Evolutionary conservation across 2,888 invertebrate genomes (phyloP), one percentile per base, ranked within the genome.

Genomic region (Falcaria lacertinaria): DNA sequence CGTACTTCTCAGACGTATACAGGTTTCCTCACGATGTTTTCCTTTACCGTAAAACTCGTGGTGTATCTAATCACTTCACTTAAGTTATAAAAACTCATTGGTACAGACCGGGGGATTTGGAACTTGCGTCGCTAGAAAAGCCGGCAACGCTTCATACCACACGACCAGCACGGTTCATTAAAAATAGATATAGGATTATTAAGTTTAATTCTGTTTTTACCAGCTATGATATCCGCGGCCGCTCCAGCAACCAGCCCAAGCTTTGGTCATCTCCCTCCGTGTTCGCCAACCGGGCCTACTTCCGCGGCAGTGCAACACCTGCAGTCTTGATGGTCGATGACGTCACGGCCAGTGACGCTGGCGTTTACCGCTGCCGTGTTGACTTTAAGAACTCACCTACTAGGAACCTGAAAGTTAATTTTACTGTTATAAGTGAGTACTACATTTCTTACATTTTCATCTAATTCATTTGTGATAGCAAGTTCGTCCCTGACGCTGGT

Each of bases 381-480:
- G 97, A 97, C 89, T 97, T 97, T 89, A 95, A 94, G 75, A 94
- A 95, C 74, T 95, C 96, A 14, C 96, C 96, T 2, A 97, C 97
- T 17, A 92, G 96, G 60, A 96, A 97, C 82, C 92, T 95, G 65
- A 94, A 94, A 91, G 96, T 97, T 83, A 96, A 96, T 88, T 92
- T 97, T 72, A 96, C 95, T 68, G 94, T 97, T 67, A 96, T 97
- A 84, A 94, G 97, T 97, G 89, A 95, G 96, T 93, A 59, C 14
- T 7, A 28, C 1, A 1, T 6, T 7, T 2, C 5, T 2, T 6
- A 5, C 22, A 13, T 41, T 15, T 32, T 14, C 34, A 14, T 28
- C 47, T 33, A 34, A 14, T 16, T 22, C 42, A 32, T 38, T 7
- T 38, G 44, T n/a, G n/a, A n/a, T n/a, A n/a, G n/a, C n/a, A n/a